Evolutionary conservation across 1,140 invertebrate genomes (phyloP).

Genomic region (Diachasmimorpha longicaudata): DNA sequence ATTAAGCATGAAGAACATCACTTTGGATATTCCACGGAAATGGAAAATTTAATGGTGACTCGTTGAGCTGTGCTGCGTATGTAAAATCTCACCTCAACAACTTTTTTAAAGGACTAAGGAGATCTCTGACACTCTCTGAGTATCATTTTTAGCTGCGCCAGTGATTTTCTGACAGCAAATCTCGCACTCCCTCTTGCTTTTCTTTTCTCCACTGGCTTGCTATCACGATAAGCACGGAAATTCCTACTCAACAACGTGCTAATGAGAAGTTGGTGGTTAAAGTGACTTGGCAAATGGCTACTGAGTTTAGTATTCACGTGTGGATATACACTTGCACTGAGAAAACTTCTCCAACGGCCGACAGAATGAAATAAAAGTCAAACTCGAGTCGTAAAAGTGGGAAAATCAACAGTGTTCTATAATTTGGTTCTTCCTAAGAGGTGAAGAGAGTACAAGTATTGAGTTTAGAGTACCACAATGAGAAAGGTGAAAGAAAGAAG

Average conservation of each 20-base stretch:
- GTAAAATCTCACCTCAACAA: not conserved
- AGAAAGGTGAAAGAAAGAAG: not conserved
- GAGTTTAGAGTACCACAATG: not conserved
- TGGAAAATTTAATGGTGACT: not conserved
- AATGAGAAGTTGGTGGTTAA: not conserved
- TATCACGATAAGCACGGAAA: not conserved
- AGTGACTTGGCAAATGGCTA: not conserved
- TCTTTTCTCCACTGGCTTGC: not conserved
- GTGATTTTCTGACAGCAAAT: not conserved
- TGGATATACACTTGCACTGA: not conserved
- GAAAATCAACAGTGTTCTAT: constrained; percentile 17
- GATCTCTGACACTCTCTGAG: not conserved
- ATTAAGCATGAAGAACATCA: not conserved
- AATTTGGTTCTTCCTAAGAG: not conserved
- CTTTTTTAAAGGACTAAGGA: not conserved
- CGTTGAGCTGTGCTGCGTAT: not conserved
- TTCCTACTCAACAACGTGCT: not conserved
- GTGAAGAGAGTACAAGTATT: not conserved
- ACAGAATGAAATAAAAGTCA: constrained; percentile 3
- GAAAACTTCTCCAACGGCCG: not conserved
- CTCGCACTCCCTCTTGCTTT: not conserved
- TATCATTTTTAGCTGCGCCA: not conserved
- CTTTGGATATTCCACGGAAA: not conserved
- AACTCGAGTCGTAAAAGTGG: constrained; percentile 28
- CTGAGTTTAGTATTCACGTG: not conserved